phyloP scores from a whole-genome alignment of 2,888 invertebrate species.

The Malachius bipustulatus region DNA sequence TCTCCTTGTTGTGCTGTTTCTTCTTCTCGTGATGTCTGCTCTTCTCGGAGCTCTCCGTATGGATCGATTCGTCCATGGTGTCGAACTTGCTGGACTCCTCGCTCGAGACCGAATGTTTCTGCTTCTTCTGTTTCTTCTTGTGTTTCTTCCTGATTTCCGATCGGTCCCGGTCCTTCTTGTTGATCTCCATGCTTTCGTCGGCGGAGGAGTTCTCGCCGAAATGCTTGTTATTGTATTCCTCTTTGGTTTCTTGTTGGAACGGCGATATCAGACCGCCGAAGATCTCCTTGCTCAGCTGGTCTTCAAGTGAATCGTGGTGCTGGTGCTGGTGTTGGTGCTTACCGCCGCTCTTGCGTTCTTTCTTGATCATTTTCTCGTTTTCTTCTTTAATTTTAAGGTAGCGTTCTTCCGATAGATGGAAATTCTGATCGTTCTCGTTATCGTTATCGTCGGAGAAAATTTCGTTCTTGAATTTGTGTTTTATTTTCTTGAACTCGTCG shows the following conservation, averaged over 20 bases:
- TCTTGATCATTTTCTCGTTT: slow-evolving; percentile 29
- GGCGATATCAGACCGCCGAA: slow-evolving; percentile 25
- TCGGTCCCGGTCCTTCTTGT: slow-evolving; percentile 31
- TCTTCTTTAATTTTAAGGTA: slow-evolving; percentile 28
- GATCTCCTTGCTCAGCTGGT: slow-evolving; percentile 26
- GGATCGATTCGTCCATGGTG: slow-evolving; percentile 22
- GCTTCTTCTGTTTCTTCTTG: slow-evolving; percentile 73
- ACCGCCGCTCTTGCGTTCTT: slow-evolving; percentile 31
- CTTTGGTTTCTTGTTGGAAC: slow-evolving; percentile 28
- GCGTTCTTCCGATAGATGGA: slow-evolving; percentile 30
- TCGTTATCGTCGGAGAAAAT: slow-evolving; percentile 40
- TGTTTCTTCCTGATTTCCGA: slow-evolving; percentile 59
- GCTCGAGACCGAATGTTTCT: slow-evolving; percentile 50
- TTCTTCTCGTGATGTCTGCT: slow-evolving; percentile 32
- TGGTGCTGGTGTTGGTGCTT: slow-evolving; percentile 9
- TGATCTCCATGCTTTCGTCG: slow-evolving; percentile 27
- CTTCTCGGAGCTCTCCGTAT: slow-evolving; percentile 29
- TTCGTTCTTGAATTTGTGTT: slow-evolving; percentile 47
- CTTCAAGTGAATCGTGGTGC: slow-evolving; percentile 26
- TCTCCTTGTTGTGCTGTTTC: slow-evolving; percentile 43
- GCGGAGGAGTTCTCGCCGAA: slow-evolving; percentile 30
- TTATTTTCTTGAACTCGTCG: slow-evolving; percentile 48
- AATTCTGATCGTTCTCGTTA: slow-evolving; percentile 43
- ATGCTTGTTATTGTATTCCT: slow-evolving; percentile 25
- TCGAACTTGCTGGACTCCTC: slow-evolving; percentile 44